Evolutionary conservation across 2,113 vertebrate genomes (phyloP), one percentile per base, ranked within the genome.

Genomic region (Oophaga pumilio): DNA sequence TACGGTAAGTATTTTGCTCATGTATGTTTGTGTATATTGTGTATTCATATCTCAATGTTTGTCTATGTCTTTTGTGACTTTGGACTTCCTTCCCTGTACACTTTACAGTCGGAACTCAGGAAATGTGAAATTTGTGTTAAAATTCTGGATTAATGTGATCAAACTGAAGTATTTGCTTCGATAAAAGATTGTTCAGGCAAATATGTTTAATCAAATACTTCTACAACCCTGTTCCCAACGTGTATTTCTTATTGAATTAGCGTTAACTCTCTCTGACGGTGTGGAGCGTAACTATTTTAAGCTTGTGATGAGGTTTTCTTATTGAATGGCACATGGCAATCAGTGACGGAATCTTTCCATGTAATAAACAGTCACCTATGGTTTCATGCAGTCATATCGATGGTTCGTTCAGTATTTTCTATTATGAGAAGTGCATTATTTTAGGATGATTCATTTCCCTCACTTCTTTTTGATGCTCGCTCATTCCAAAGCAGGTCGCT

Each of bases 401-500:
- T 14, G 2, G 43, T 22, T 73, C 52, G 56, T 73, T 33, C 66
- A 53, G 24, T 69, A 71, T 84, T 28, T 76, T 64, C 12, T 62
- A 77, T 64, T 24, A 59, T 76, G 28, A 64, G 22, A 26, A 26
- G 49, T 85, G 20, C 13, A 76, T 62, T 85, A 26, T 76, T 26
- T 76, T n/a, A 17, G 20, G 7, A 50, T 76, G 49, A 8, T n/a
- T 68, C 62, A 50, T 78, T 26, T 86, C 52, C 49, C 59, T 78
- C 33, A 64, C 4, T 64, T n/a, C 60, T 66, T 50, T 50, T 11
- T 0, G 90, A 90, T 92, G 76, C 89, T 87, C 88, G 86, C 89
- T 93, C 94, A 95, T 97, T 96, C 95, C 94, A 93, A 92, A 95
- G 91, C 94, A 94, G 92, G 96, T 96, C 95, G 95, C 97, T 96